Conservation (phyloP, 2,888 invertebrate genomes). For the Brenthis ino region DNA sequence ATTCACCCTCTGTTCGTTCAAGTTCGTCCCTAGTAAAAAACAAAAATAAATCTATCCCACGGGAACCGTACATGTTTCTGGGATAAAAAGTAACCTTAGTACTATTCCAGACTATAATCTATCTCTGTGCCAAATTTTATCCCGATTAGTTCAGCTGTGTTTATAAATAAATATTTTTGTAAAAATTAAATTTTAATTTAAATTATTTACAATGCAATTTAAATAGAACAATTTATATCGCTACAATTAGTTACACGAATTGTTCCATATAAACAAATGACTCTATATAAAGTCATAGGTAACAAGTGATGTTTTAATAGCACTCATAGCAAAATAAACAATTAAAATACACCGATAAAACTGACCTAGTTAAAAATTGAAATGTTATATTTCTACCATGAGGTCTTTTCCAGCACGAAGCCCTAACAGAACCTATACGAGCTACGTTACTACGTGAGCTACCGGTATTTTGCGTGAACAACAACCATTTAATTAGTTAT, state of each 20-base stretch:
- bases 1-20: neutral
- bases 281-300: constrained; percentile 10
- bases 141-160: too few relatives aligned
- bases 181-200: too few relatives aligned
- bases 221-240: too few relatives aligned
- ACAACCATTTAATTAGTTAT: constrained; percentile 49
- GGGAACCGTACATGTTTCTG: too few relatives aligned
- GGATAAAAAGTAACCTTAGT: too few relatives aligned
- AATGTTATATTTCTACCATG: constrained; percentile 26
- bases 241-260: neutral
- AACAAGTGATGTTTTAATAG: constrained; percentile 1
- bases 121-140: too few relatives aligned
- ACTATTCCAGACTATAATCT: too few relatives aligned
- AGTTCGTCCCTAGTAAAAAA: too few relatives aligned
- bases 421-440: constrained; percentile 23
- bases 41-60: too few relatives aligned
- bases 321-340: constrained; percentile 7
- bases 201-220: too few relatives aligned
- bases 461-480: constrained; percentile 44
- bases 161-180: too few relatives aligned
- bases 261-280: neutral
- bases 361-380: constrained; percentile 34
- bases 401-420: constrained; percentile 39
- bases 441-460: constrained; percentile 34
- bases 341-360: constrained; percentile 14